phyloP scores from a whole-genome alignment of 2,113 vertebrate species.

The Python bivittatus region DNA sequence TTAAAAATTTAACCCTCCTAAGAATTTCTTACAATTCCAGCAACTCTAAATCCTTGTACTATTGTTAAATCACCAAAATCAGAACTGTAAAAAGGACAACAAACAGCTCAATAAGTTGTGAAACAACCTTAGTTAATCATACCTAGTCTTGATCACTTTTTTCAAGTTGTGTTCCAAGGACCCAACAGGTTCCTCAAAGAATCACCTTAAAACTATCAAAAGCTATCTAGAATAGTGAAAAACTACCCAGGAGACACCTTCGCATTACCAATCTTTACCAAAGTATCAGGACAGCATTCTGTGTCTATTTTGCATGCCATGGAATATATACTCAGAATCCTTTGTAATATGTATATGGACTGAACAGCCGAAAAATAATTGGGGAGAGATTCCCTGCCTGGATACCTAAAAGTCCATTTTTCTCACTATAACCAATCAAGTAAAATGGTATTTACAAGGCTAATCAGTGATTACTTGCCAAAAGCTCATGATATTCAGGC shows the following conservation, averaged over 20 bases:
- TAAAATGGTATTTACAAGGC: not conserved
- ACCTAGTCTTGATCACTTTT: not conserved
- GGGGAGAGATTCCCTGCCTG: not conserved
- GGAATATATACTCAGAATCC: not conserved
- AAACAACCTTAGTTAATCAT: not conserved
- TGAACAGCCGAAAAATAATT: not conserved
- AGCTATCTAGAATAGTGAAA: not conserved
- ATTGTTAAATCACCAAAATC: not conserved
- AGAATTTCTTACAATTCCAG: too few relatives aligned
- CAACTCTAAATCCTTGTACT: not conserved
- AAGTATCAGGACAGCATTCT: not conserved
- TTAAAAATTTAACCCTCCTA: not conserved
- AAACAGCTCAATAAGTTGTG: not conserved
- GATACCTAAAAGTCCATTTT: not conserved
- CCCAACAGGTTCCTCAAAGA: not conserved
- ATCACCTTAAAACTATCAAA: not conserved
- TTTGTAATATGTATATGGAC: not conserved
- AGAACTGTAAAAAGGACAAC: not conserved
- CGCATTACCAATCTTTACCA: too few relatives aligned
- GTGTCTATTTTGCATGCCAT: not conserved
- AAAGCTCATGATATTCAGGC: not conserved
- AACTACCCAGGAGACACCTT: not conserved
- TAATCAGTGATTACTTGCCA: not conserved
- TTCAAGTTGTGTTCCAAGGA: not conserved
- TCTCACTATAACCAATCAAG: not conserved